phyloP scores from a whole-genome alignment of 2,888 invertebrate genomes.

The Conistra vaccinii region DNA sequence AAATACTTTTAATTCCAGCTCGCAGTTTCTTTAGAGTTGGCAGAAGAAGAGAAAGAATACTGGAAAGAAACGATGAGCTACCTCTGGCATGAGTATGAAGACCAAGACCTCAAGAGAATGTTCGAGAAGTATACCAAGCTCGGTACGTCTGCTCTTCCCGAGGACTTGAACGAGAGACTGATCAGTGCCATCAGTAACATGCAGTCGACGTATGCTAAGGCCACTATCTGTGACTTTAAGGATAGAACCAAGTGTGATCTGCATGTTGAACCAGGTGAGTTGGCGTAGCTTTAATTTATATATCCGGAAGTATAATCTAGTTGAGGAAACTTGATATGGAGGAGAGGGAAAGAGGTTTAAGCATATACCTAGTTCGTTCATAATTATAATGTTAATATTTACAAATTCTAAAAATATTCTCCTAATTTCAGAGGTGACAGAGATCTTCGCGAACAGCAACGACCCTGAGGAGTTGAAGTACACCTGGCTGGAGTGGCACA shows the following conservation, averaged over 20 bases:
- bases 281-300: background rate
- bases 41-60: constrained; percentile 91
- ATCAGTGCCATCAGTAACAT: constrained; percentile 92
- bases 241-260: constrained; percentile 92
- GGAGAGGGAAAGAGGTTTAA: background rate
- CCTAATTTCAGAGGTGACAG: constrained; percentile 91
- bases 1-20: constrained; percentile 72
- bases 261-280: constrained; percentile 93
- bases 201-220: constrained; percentile 94
- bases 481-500: constrained; percentile 95
- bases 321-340: background rate
- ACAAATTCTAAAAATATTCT: background rate
- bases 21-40: constrained; percentile 81
- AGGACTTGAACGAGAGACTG: constrained; percentile 91
- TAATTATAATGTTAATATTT: background rate
- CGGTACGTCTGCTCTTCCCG: constrained; percentile 94
- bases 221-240: constrained; percentile 94
- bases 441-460: constrained; percentile 92
- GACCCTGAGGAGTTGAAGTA: constrained; percentile 95
- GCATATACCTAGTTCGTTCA: background rate
- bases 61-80: constrained; percentile 93
- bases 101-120: constrained; percentile 93
- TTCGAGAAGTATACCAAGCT: constrained; percentile 93
- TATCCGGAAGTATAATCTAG: too few species aligned
- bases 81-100: constrained; percentile 93